Evolutionary conservation across 2,888 invertebrate genomes (phyloP), one percentile per base, ranked within the genome.

Genomic region (Lissocephala sabroskyi): DNA sequence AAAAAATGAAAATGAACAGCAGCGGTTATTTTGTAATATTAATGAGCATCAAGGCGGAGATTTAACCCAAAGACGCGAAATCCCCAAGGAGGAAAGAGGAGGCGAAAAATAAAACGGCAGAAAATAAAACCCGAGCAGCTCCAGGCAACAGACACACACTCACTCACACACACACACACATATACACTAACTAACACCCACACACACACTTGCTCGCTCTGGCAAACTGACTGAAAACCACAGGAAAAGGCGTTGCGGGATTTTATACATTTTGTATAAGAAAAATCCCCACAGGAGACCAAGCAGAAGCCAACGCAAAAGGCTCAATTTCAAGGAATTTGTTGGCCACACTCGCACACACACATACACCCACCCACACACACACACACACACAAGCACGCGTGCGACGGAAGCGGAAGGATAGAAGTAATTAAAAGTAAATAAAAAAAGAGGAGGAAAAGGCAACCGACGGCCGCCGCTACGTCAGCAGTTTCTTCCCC

Each of bases 391-490:
- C 46, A 49, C 41, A 52, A 14, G 16, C 32, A 23, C n/a, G 28
- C 1, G n/a, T 17, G 28, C 30, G 11, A 40, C 28, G 16, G 46
- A 43, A 45, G 28, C 50, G 50, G 32, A 56, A 52, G 51, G 59
- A 59, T 54, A 55, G 44, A 49, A 55, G 52, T 59, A 59, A 59
- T 59, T 59, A 59, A 59, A 55, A 57, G 56, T 54, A 51, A 54
- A 57, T 60, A 57, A 45, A 60, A 42, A n/a, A n/a, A n/a, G n/a
- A n/a, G n/a, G n/a, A n/a, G n/a, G n/a, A n/a, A n/a, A 28, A 18
- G 17, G n/a, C 30, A 41, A 30, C 41, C 30, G 45, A 43, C 57
- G 29, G 33, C 33, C 11, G 33, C 7, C 33, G 14, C 11, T 7
- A 33, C 33, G 33, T 16, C n/a, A 13, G 33, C 33, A 33, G 13